Percentiles rank a stretch among this genome's conserved stretches.
Conservation (phyloP, 1,140 invertebrate species). For the Arctopsyche grandis region DNA sequence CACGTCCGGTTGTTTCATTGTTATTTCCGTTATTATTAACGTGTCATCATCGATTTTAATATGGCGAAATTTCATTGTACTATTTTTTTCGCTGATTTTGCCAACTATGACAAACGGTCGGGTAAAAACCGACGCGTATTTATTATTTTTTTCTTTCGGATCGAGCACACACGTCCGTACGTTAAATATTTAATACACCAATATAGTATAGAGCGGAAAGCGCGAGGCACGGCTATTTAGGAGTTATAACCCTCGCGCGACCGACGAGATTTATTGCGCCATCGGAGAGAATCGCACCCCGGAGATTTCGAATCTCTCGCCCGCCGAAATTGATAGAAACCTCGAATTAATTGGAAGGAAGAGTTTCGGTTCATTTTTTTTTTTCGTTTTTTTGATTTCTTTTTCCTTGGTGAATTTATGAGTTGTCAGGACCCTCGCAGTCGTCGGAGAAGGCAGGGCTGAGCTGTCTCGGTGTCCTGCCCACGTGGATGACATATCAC, state of each 20-base stretch:
- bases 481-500: slow-evolving; percentile 51
- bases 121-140: neutral
- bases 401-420: neutral
- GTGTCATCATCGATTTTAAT: too few relatives aligned
- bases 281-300: slow-evolving; percentile 15
- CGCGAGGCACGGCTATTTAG: neutral
- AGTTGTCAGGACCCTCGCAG: neutral
- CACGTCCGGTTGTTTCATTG: too few relatives aligned
- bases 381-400: neutral
- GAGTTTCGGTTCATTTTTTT: neutral
- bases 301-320: neutral
- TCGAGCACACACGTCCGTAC: neutral
- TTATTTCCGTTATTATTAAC: too few relatives aligned
- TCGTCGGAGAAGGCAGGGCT: slow-evolving; percentile 13
- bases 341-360: neutral
- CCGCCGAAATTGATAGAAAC: neutral
- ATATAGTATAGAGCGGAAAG: neutral
- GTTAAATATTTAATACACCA: neutral
- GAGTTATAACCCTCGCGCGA: neutral
- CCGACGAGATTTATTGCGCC: slow-evolving; percentile 22
- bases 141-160: neutral
- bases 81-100: too few relatives aligned
- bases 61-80: too few relatives aligned
- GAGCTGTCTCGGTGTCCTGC: slow-evolving; percentile 28
- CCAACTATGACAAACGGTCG: neutral